These are phyloP conservation scores for Enteromius argenteus DNA, from an alignment of 2,797 vertebrate genomes.

Conservation along the genomic window DNA sequence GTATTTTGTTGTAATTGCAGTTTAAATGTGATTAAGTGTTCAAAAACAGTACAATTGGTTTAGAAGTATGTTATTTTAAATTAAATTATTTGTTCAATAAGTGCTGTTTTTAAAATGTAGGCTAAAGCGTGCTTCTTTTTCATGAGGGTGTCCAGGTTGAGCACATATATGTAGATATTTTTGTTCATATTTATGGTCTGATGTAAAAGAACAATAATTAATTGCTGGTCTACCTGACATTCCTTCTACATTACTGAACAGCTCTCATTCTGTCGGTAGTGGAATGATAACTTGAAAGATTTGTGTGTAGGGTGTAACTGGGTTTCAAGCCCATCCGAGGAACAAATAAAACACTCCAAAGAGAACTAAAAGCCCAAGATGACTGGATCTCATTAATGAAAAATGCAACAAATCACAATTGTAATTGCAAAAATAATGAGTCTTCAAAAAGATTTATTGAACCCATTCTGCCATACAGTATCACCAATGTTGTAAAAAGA, in stretches of 20 bases:
- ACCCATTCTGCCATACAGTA: not conserved
- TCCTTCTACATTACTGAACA: not conserved
- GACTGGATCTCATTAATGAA: not conserved
- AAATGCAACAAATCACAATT: not conserved
- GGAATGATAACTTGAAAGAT: not conserved
- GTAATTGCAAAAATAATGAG: not conserved
- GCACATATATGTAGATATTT: not conserved
- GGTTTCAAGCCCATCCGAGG: slow-evolving; percentile 2
- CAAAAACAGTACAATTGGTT: not conserved
- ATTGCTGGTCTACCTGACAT: slow-evolving; percentile 9
- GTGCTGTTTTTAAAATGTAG: not conserved
- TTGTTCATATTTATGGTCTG: slow-evolving; percentile 24
- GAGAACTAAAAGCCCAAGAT: not conserved
- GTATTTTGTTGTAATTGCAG: not conserved
- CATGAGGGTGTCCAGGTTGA: not conserved
- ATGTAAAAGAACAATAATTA: slow-evolving; percentile 8
- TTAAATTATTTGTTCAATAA: not conserved
- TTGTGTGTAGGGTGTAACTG: slow-evolving; percentile 2
- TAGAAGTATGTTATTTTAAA: not conserved
- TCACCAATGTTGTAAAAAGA: not conserved
- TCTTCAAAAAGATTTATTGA: not conserved
- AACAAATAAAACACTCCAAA: not conserved
- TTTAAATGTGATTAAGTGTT: not conserved
- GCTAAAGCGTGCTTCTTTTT: not conserved
- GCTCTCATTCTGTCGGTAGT: not conserved